phyloP scores from a whole-genome alignment of 2,888 invertebrate genomes.

The Incurvaria masculella region DNA sequence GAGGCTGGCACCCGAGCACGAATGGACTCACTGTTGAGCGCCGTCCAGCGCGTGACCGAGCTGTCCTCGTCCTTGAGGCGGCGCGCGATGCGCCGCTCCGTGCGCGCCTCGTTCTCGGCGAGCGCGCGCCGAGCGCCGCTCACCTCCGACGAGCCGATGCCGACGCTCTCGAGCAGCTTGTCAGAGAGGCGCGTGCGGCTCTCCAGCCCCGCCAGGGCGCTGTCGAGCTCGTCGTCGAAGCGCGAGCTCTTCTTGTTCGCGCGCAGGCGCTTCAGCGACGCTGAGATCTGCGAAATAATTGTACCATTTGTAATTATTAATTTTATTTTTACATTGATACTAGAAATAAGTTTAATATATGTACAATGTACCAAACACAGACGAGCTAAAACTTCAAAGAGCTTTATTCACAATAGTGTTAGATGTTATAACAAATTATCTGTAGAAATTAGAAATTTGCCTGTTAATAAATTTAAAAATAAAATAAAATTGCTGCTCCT shows the following conservation, averaged over 20 bases:
- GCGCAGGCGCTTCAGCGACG: conserved; percentile 58
- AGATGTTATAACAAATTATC: too few relatives aligned
- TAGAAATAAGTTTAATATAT: too few relatives aligned
- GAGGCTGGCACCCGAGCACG: too few relatives aligned
- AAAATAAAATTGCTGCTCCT: too few relatives aligned
- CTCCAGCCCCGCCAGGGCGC: conserved; percentile 54
- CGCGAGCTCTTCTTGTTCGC: conserved; percentile 59
- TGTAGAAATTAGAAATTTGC: too few relatives aligned
- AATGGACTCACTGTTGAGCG: conserved; percentile 36
- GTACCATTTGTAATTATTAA: conserved; percentile 4
- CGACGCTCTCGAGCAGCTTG: conserved; percentile 62
- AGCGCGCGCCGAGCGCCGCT: conserved; percentile 48
- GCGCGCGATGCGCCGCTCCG: conserved; percentile 45
- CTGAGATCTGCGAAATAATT: conserved; percentile 50
- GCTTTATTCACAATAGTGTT: too few relatives aligned
- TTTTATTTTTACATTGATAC: too few relatives aligned
- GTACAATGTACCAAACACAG: too few relatives aligned
- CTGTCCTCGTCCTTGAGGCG: conserved; percentile 36
- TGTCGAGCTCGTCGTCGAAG: conserved; percentile 60
- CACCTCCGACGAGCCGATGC: conserved; percentile 55
- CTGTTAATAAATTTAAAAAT: too few relatives aligned
- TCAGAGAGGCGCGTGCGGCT: conserved; percentile 60
- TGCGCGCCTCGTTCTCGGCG: conserved; percentile 46
- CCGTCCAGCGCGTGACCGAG: conserved; percentile 62
- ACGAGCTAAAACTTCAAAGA: too few relatives aligned